Conservation (phyloP, 2,888 invertebrate genomes). For the Dusona sp. region DNA sequence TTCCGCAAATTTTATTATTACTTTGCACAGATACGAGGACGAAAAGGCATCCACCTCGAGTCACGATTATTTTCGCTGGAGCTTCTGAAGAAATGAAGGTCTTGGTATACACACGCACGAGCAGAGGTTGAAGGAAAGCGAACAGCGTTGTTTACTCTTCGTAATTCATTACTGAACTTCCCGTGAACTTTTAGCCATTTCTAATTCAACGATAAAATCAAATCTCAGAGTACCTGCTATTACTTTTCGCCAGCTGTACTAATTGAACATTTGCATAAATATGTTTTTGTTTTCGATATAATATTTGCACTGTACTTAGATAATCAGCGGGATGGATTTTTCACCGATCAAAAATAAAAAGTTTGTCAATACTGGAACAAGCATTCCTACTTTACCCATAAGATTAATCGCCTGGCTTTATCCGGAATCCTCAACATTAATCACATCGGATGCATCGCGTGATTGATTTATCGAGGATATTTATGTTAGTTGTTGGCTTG, state of each 20-base stretch:
- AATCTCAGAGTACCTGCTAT: constrained; percentile 4
- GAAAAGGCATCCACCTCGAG: constrained; percentile 52
- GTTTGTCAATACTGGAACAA: not conserved
- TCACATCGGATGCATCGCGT: constrained; percentile 7
- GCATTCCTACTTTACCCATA: not conserved
- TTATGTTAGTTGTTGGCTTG: constrained; percentile 44
- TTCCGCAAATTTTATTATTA: constrained; percentile 81
- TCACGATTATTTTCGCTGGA: constrained; percentile 54
- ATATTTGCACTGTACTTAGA: not conserved
- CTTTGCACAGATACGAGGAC: constrained; percentile 69
- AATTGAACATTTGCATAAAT: not conserved
- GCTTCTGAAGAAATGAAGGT: constrained; percentile 58
- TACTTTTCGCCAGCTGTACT: not conserved
- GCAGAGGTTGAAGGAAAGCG: constrained; percentile 15
- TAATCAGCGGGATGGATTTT: not conserved
- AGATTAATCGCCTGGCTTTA: constrained; percentile 14
- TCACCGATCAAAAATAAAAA: not conserved
- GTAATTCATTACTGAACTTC: constrained; percentile 59
- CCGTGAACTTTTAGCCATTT: constrained; percentile 37
- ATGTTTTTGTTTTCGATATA: not conserved
- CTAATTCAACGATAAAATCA: constrained; percentile 35
- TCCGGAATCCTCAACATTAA: constrained; percentile 27
- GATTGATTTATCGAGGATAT: constrained; percentile 57
- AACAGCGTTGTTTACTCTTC: constrained; percentile 10
- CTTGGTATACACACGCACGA: constrained; percentile 19